Evolutionary conservation across 1,140 invertebrate genomes (phyloP).

Genomic region (Coptotermes formosanus): DNA sequence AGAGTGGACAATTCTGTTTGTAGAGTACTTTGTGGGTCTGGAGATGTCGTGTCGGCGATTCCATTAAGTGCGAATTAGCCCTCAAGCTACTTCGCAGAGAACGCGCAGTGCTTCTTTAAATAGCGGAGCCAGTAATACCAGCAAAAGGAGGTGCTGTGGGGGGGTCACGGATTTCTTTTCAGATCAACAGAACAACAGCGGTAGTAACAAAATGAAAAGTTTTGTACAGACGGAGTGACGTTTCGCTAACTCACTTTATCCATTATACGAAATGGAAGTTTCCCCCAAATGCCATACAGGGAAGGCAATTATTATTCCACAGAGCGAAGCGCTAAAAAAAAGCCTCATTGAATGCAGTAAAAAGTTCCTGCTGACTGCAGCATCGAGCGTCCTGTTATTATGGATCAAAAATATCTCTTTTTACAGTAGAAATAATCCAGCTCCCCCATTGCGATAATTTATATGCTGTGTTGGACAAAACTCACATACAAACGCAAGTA

Average conservation of each 20-base stretch:
- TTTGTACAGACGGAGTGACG: neutral
- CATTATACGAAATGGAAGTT: neutral
- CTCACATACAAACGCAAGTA: neutral
- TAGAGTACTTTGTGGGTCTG: too few species aligned
- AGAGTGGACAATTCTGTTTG: too few species aligned
- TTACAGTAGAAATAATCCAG: neutral
- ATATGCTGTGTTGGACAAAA: neutral
- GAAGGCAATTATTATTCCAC: neutral
- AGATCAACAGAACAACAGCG: neutral
- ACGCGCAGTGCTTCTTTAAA: neutral
- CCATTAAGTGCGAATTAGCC: too few species aligned
- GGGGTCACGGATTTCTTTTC: neutral
- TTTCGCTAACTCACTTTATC: neutral
- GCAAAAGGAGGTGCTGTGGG: neutral
- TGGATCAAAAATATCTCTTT: neutral
- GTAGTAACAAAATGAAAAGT: constrained; percentile 14
- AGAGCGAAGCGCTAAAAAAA: neutral
- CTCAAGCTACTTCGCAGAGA: too few species aligned
- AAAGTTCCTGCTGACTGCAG: neutral
- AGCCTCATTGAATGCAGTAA: neutral
- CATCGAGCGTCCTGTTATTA: neutral
- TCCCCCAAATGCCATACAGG: neutral
- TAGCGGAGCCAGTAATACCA: neutral
- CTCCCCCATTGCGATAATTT: neutral
- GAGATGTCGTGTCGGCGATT: too few species aligned